A percentile compares a stretch with the other conserved stretches of the same genome.
These are phyloP conservation scores for Dryobates pubescens DNA, from an alignment of 2,797 vertebrate species.

Conservation along the genomic window DNA sequence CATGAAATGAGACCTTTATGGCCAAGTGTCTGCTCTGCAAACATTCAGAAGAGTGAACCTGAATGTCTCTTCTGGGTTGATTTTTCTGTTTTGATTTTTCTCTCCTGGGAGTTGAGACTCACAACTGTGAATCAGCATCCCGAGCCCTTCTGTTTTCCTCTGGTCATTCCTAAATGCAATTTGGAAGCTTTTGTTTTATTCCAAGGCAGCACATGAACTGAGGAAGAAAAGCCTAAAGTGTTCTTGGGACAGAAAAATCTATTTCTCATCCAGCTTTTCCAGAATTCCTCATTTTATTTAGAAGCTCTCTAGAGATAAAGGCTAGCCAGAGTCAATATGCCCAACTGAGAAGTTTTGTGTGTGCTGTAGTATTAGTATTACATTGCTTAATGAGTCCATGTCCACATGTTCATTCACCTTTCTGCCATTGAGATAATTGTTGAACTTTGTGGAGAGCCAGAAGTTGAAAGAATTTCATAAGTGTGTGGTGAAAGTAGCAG, in stretches of 20 bases:
- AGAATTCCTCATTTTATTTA: not conserved
- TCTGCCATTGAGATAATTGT: not conserved
- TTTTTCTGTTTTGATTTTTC: not conserved
- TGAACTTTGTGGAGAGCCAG: not conserved
- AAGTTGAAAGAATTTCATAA: not conserved
- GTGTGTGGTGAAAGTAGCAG: not conserved
- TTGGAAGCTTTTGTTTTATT: not conserved
- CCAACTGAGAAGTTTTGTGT: not conserved
- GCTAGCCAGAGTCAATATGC: not conserved
- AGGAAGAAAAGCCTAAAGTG: not conserved
- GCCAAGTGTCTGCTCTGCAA: not conserved
- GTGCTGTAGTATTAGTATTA: not conserved
- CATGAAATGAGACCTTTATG: not conserved
- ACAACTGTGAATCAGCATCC: not conserved
- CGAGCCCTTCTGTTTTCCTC: not conserved
- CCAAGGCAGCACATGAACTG: not conserved
- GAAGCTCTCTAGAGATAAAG: not conserved
- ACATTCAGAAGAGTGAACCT: not conserved
- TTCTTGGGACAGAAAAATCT: not conserved
- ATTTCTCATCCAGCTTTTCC: not conserved
- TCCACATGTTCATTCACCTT: not conserved
- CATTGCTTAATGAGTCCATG: not conserved
- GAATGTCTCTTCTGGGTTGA: not conserved
- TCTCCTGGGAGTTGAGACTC: not conserved
- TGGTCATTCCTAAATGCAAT: not conserved